phyloP scores from a whole-genome alignment of 1,140 invertebrate genomes.

The Steinernema feltiae region DNA sequence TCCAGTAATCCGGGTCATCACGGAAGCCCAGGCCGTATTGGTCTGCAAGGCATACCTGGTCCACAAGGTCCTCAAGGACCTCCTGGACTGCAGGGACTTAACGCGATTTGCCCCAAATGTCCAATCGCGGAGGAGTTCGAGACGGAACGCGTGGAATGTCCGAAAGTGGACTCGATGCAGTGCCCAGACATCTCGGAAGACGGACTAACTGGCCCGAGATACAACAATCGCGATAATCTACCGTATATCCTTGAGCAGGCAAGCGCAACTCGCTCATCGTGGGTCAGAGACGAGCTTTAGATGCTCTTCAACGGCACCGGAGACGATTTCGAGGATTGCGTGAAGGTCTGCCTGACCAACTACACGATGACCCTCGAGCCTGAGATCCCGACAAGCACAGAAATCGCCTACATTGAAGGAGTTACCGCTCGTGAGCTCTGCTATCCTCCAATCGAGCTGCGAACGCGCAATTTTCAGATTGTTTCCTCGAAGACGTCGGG shows the following conservation, averaged over 20 bases:
- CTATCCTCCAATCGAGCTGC: background rate
- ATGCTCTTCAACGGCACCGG: slow-evolving; percentile 54
- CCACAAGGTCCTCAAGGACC: slow-evolving; percentile 44
- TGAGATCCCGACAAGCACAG: slow-evolving; percentile 46
- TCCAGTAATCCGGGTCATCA: slow-evolving; percentile 22
- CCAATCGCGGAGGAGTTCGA: slow-evolving; percentile 42
- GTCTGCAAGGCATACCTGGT: slow-evolving; percentile 35
- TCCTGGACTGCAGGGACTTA: slow-evolving; percentile 40
- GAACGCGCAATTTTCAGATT: slow-evolving; percentile 51
- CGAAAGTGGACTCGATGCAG: slow-evolving; percentile 37
- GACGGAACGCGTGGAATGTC: slow-evolving; percentile 34
- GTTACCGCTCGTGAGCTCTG: slow-evolving; percentile 52
- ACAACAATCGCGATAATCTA: background rate
- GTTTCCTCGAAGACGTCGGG: slow-evolving; percentile 55
- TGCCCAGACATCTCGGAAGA: slow-evolving; percentile 20
- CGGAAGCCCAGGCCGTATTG: slow-evolving; percentile 34
- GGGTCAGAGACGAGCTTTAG: slow-evolving; percentile 34
- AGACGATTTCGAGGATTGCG: slow-evolving; percentile 47
- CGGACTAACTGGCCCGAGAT: background rate
- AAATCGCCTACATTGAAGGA: slow-evolving; percentile 56
- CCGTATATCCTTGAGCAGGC: background rate
- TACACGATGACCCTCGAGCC: slow-evolving; percentile 31
- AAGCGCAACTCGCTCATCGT: background rate
- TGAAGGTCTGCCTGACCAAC: slow-evolving; percentile 50
- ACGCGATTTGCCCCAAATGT: slow-evolving; percentile 47